Percentiles rank a stretch among this genome's conserved stretches.
phyloP scores from a whole-genome alignment of 2,888 invertebrate genomes.

The Zhuqinia jingwanae region DNA sequence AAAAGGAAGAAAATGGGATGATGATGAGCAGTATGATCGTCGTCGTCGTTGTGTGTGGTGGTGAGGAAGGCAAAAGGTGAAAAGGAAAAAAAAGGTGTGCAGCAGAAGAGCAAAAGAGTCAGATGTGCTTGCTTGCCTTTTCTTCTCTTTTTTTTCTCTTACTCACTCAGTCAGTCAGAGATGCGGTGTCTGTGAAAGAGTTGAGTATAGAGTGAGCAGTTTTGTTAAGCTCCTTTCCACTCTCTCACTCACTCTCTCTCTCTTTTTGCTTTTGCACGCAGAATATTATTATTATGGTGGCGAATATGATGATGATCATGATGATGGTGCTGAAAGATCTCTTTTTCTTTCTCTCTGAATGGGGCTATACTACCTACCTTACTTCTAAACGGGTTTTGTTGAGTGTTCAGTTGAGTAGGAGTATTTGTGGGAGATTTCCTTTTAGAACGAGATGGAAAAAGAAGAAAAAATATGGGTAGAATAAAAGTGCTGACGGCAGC shows the following conservation, averaged over 20 bases:
- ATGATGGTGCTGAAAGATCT: slow-evolving; percentile 42
- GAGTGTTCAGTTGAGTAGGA: slow-evolving; percentile 40
- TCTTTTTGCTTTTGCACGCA: slow-evolving; percentile 12
- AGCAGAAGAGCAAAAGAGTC: too few species aligned
- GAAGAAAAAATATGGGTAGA: slow-evolving; percentile 41
- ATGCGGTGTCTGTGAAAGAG: background rate
- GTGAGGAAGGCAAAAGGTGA: slow-evolving; percentile 49
- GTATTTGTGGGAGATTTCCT: slow-evolving; percentile 54
- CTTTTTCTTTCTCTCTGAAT: slow-evolving; percentile 42
- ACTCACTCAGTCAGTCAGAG: background rate
- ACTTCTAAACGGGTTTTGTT: slow-evolving; percentile 27
- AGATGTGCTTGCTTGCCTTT: background rate
- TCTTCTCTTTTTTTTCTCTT: background rate
- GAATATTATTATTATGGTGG: slow-evolving; percentile 51
- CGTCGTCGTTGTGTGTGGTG: slow-evolving; percentile 12
- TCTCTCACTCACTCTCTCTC: background rate
- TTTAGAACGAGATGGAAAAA: slow-evolving; percentile 33
- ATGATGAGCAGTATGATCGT: slow-evolving; percentile 15
- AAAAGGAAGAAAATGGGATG: slow-evolving; percentile 52
- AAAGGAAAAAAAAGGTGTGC: slow-evolving; percentile 60
- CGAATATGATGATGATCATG: slow-evolving; percentile 29
- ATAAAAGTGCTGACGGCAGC: slow-evolving; percentile 73
- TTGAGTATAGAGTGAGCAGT: slow-evolving; percentile 44
- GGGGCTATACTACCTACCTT: background rate
- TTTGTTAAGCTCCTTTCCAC: slow-evolving; percentile 35